Conservation (phyloP, 2,113 vertebrate genomes). For the Paraplagusia blochii region DNA sequence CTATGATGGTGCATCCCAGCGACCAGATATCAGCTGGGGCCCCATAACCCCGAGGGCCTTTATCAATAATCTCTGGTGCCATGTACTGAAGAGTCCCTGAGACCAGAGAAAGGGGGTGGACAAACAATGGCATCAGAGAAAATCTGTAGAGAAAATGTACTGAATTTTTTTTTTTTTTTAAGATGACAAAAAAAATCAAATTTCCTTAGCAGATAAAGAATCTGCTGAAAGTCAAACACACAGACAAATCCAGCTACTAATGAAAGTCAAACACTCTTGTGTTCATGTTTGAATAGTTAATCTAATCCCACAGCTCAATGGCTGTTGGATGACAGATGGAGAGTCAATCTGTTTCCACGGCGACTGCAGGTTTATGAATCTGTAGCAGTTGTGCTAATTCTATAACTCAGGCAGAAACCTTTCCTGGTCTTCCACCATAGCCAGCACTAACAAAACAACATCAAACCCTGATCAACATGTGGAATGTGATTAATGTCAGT, state of each 20-base stretch:
- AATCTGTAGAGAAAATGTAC: not conserved
- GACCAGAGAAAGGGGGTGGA: not conserved
- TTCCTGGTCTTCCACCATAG: no score
- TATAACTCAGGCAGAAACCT: no score
- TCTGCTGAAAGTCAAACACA: constrained; percentile 29
- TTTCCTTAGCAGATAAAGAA: constrained; percentile 24
- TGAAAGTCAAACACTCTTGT: constrained; percentile 74
- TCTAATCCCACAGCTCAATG: constrained; percentile 62
- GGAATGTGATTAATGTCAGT: not conserved
- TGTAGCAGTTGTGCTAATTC: no score
- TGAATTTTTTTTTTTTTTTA: no score
- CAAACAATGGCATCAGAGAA: not conserved
- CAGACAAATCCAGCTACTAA: constrained; percentile 57
- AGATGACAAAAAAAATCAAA: constrained; percentile 25
- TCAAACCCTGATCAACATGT: no score
- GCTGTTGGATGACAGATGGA: constrained; percentile 65
- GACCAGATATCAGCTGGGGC: constrained; percentile 99
- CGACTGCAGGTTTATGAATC: no score
- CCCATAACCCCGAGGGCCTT: constrained; percentile 94
- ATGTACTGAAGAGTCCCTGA: constrained; percentile 97
- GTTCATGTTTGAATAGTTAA: constrained; percentile 66
- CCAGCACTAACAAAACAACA: no score
- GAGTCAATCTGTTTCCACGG: constrained; percentile 21
- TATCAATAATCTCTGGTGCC: constrained; percentile 98
- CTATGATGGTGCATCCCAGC: constrained; percentile 95